These are phyloP conservation scores for Rhodeus uyekii DNA, from an alignment of 2,797 vertebrate species.

Conservation along the genomic window DNA sequence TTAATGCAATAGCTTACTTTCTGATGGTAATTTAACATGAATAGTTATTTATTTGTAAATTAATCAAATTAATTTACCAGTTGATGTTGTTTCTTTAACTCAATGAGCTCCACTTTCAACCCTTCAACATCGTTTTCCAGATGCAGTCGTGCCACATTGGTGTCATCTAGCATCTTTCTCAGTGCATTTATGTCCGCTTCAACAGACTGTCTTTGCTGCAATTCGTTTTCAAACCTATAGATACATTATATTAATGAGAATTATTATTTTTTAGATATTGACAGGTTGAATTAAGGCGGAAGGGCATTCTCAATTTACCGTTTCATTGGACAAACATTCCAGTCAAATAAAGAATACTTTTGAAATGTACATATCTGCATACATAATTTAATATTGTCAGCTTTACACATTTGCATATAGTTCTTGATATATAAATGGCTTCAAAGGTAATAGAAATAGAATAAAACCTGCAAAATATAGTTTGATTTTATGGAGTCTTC, in stretches of 20 bases:
- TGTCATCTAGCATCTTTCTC: slow-evolving; percentile 84
- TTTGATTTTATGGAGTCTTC: not conserved
- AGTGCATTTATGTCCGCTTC: slow-evolving; percentile 85
- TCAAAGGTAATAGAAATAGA: not conserved
- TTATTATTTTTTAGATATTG: not conserved
- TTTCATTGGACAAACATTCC: not conserved
- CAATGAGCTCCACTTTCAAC: slow-evolving; percentile 81
- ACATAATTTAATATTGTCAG: not conserved
- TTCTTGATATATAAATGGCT: not conserved
- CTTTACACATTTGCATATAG: not conserved
- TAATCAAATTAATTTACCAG: slow-evolving; percentile 62
- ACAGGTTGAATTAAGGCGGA: not conserved
- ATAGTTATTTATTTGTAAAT: not conserved
- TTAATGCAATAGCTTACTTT: not conserved
- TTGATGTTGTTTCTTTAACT: slow-evolving; percentile 83
- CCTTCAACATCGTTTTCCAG: slow-evolving; percentile 85
- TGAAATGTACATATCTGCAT: not conserved
- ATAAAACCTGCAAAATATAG: not conserved
- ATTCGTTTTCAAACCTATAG: slow-evolving; percentile 84
- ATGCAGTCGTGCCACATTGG: slow-evolving; percentile 77
- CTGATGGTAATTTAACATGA: not conserved
- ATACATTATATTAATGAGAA: not conserved
- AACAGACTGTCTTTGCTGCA: slow-evolving; percentile 85
- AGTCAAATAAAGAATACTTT: not conserved
- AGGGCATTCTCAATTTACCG: not conserved